Base-by-base conservation (phyloP, 2,113 vertebrate species). In the Oostethus manadensis region DNA sequence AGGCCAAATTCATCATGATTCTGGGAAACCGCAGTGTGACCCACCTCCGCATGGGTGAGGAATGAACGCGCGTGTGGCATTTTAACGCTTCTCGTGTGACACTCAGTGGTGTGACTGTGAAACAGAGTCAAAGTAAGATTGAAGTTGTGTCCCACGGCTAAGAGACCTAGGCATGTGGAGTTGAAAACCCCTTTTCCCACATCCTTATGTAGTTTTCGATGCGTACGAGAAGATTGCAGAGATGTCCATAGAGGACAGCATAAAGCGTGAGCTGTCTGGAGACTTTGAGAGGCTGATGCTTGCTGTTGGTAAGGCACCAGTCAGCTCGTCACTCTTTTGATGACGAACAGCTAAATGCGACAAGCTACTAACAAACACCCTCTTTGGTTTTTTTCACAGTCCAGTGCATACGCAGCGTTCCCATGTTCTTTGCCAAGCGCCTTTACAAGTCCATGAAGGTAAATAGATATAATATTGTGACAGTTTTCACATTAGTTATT, bases 381-480 rank as follows among this genome's bases (percentile, higher is more conserved):
- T 5, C 33, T 7, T 60, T 13, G n/a, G 18, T 62, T 33, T 74
- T 47, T 60, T 35, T 60, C 1, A 0, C 85, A 99, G 97, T 98
- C 60, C 94, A 97, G 64, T 93, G 93, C 1, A 66, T 96, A 58
- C 88, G 94, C 51, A 97, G 94, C 68, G 90, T 84, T 0, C 78
- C 92, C 1, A 94, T 95, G 83, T 99, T 95, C 83, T 98, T 94
- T 64, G 95, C 96, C 53, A 93, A 83, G 60, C 88, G 92, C 42
- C 93, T 99, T 11, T 93, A 95, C 89, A 97, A 94, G 76, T 92
- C 96, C 63, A 98, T 99, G 96, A 98, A 98, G 93, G 97, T 98
- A 83, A 78, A 86, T 43, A 13, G 4, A 20, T 20, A 42, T 22
- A n/a, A n/a, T n/a, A n/a, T n/a, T n/a, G n/a, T n/a, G n/a, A n/a